Evolutionary conservation across 2,797 vertebrate genomes (phyloP).

Genomic region (Myripristis murdjan): DNA sequence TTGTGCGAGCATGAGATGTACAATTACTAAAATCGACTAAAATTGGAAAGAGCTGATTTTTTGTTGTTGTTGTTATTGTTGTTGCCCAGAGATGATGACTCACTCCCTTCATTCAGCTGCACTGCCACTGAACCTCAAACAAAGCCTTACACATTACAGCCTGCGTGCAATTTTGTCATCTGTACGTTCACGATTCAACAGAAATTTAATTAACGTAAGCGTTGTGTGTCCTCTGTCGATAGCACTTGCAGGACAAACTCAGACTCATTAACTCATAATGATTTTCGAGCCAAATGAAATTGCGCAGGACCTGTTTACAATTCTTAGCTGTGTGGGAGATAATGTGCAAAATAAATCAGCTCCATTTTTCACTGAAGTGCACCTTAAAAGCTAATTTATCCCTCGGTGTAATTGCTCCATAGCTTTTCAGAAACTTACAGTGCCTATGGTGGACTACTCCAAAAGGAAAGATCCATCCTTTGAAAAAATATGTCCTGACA

Average conservation of each 20-base stretch:
- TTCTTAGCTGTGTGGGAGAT: not conserved
- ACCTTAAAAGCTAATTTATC: not conserved
- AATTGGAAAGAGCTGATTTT: constrained; percentile 1
- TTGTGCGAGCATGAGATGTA: not conserved
- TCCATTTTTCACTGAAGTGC: not conserved
- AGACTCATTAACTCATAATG: constrained; percentile 6
- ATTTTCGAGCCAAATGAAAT: constrained; percentile 11
- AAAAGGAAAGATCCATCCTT: not conserved
- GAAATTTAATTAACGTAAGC: not conserved
- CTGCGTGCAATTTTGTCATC: not conserved
- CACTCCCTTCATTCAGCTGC: not conserved
- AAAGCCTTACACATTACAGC: not conserved
- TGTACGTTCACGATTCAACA: not conserved
- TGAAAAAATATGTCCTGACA: not conserved
- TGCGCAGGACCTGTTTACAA: not conserved
- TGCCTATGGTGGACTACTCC: too few species aligned
- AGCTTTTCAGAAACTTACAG: not conserved
- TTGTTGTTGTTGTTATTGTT: not conserved
- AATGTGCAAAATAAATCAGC: not conserved
- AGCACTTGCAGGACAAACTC: not conserved
- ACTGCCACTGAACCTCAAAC: not conserved
- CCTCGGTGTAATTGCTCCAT: not conserved
- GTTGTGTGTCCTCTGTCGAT: constrained; percentile 3
- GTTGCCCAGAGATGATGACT: constrained; percentile 6
- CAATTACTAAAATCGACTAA: not conserved